Conservation (phyloP, 1,140 invertebrate genomes). For the Diachasma alloeum region DNA sequence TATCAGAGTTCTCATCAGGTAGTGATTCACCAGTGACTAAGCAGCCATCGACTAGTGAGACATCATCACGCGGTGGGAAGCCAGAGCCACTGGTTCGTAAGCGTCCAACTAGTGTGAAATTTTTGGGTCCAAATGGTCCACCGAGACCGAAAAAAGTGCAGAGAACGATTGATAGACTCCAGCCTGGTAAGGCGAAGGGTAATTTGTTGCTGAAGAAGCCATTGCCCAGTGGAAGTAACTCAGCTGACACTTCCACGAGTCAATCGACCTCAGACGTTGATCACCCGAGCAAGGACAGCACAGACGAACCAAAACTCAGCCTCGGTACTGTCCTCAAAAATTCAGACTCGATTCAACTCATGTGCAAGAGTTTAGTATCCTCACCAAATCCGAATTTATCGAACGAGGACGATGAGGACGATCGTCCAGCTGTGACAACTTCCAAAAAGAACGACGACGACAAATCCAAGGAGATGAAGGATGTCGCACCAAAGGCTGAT, state of each 20-base stretch:
- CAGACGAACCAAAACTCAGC: slow-evolving; percentile 79
- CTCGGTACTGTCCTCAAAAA: slow-evolving; percentile 80
- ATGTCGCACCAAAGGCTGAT: slow-evolving; percentile 27
- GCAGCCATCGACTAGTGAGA: slow-evolving; percentile 49
- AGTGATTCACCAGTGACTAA: slow-evolving; percentile 72
- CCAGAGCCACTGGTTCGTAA: slow-evolving; percentile 45
- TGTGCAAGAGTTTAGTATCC: slow-evolving; percentile 58
- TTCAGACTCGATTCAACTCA: slow-evolving; percentile 60
- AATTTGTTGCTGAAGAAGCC: slow-evolving; percentile 73
- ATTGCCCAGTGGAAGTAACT: slow-evolving; percentile 31
- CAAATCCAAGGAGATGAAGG: slow-evolving; percentile 30
- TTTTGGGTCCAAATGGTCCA: slow-evolving; percentile 59
- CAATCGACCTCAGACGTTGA: slow-evolving; percentile 35
- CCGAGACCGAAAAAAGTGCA: slow-evolving; percentile 77
- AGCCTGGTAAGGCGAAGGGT: slow-evolving; percentile 85
- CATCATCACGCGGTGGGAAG: slow-evolving; percentile 36
- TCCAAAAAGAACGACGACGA: slow-evolving; percentile 36
- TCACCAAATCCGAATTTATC: slow-evolving; percentile 58
- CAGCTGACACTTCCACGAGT: slow-evolving; percentile 28
- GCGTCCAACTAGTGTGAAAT: slow-evolving; percentile 50
- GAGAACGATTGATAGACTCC: slow-evolving; percentile 81
- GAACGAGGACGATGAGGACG: slow-evolving; percentile 59
- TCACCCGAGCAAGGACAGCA: slow-evolving; percentile 49
- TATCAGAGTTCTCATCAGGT: slow-evolving; percentile 76
- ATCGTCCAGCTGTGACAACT: slow-evolving; percentile 27